Base-by-base conservation (phyloP, 2,888 invertebrate species). In the Trissonchulus sp. region DNA sequence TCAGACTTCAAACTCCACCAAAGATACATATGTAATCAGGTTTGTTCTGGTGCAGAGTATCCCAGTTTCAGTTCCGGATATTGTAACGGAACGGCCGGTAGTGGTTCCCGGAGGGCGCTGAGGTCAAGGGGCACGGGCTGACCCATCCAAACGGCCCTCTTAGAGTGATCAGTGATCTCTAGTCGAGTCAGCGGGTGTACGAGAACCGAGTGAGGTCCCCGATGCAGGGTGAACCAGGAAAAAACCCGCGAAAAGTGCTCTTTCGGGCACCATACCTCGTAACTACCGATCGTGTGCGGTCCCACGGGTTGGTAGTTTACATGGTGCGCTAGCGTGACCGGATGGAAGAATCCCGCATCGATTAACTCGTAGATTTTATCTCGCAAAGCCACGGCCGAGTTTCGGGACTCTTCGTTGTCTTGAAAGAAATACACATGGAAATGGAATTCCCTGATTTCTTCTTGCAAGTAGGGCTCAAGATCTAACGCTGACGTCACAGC, bases 81-180 rank as follows among this genome's bases (percentile, higher is more conserved):
- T n/a, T 69, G 33, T 15, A 34, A n/a, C 8, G 33, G 31, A 2
- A 69, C 35, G 69, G 15, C 31, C 3, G 15, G 31, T 33, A 69
- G 69, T 15, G 8, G 8, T 15, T 15, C 31, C 2, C 2, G 15
- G 31, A 69, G 69, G 3, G 33, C 8, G 33, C 3, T 8, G 3
- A 69, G 18, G 28, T 77, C 76, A 8, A 76, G 30, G 2, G 76
- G 76, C 34, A 76, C 18, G 15, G 77, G 31, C 1, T 36, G 2
- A 28, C 76, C 76, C 62, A 76, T 48, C 68, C 76, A 76, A 68
- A 77, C 60, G 31, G 77, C 68, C n/a, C 72, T 30, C 18, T 34
- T 1, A 1, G 76, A 72, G 77, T 76, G 76, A 36, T 76, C 76
- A 18, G 34, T n/a, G 31, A 76, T 37, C 65, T 76, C 76, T 35